These are phyloP conservation scores for Tychaedon coryphoeus DNA, from an alignment of 2,113 vertebrate species.

Conservation along the genomic window DNA sequence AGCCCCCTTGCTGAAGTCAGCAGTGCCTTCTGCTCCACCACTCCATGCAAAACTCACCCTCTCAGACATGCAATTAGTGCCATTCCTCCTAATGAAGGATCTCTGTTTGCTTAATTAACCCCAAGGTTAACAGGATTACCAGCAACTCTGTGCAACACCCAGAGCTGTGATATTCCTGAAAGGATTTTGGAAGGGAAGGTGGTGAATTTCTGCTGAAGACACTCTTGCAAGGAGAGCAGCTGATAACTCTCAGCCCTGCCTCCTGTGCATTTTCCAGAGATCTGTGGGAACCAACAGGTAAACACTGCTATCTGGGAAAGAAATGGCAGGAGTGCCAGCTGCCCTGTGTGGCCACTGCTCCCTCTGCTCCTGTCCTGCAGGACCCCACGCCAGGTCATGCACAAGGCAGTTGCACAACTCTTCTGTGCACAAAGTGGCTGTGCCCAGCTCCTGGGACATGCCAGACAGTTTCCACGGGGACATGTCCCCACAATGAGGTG, in stretches of 20 bases:
- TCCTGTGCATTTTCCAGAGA: not conserved
- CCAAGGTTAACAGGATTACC: not conserved
- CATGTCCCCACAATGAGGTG: accelerated
- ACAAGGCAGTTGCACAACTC: not conserved
- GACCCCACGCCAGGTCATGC: accelerated
- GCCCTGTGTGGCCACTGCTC: not conserved
- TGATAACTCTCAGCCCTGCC: not conserved
- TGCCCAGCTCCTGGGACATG: not conserved
- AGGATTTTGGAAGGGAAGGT: not conserved
- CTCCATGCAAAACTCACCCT: not conserved
- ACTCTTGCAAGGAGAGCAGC: accelerated
- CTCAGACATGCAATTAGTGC: not conserved
- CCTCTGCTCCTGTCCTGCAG: not conserved
- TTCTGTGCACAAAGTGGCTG: not conserved
- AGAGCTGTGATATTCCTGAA: not conserved
- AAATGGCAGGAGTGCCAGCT: not conserved
- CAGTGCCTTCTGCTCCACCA: not conserved
- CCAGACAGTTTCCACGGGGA: not conserved
- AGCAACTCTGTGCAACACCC: not conserved
- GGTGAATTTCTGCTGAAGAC: not conserved
- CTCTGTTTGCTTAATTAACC: not conserved
- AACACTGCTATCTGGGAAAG: not conserved
- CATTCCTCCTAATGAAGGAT: not conserved
- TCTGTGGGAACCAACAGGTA: not conserved
- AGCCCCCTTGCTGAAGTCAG: not conserved